Conservation (phyloP, 2,888 invertebrate genomes). For the Agrotis segetum region DNA sequence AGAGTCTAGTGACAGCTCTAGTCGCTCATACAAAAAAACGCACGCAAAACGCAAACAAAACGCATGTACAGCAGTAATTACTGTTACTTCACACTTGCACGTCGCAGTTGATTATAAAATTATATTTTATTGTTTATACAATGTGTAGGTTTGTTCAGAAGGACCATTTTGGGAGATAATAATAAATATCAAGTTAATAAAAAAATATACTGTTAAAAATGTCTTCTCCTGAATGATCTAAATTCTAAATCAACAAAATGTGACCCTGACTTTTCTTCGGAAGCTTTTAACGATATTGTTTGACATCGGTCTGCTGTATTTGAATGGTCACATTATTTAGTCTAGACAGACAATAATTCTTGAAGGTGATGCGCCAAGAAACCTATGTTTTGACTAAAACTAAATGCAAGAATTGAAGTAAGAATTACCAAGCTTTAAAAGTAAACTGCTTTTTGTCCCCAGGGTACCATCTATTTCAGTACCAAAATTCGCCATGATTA, state of each 20-base stretch:
- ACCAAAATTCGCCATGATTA: not conserved
- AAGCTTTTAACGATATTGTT: not conserved
- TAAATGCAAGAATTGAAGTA: too few relatives aligned
- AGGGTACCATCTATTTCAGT: too few relatives aligned
- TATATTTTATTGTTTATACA: slow-evolving; percentile 62
- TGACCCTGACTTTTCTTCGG: slow-evolving; percentile 14
- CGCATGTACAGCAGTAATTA: slow-evolving; percentile 57
- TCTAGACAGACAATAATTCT: not conserved
- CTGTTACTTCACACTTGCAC: slow-evolving; percentile 59
- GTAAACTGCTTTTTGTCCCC: too few relatives aligned
- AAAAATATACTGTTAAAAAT: too few relatives aligned
- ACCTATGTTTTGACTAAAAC: too few relatives aligned
- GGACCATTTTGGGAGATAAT: not conserved
- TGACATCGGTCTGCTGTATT: slow-evolving; percentile 11
- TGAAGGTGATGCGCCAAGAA: not conserved
- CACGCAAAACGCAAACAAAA: slow-evolving; percentile 49
- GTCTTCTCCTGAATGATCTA: too few relatives aligned
- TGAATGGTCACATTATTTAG: not conserved
- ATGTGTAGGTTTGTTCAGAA: slow-evolving; percentile 25
- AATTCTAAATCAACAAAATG: not conserved
- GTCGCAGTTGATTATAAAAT: slow-evolving; percentile 63
- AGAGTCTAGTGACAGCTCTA: slow-evolving; percentile 42
- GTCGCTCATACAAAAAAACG: slow-evolving; percentile 29
- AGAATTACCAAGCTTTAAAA: too few relatives aligned
- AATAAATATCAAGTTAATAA: too few relatives aligned